Conservation (phyloP, 1,140 invertebrate genomes). For the Hyles euphorbiae region DNA sequence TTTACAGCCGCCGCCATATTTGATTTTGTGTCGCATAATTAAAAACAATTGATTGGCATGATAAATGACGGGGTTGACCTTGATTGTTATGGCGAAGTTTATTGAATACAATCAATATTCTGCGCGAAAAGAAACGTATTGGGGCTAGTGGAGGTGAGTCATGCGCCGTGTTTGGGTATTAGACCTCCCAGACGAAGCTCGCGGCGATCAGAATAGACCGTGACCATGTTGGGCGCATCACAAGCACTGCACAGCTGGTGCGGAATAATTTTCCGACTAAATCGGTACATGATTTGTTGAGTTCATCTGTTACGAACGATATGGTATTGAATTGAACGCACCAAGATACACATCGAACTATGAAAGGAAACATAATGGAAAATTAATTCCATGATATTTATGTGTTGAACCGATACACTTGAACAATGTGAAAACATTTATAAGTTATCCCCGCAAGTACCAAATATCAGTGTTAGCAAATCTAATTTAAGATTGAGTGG, state of each 20-base stretch:
- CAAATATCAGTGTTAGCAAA: too few relatives aligned
- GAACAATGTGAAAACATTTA: too few relatives aligned
- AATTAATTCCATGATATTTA: too few relatives aligned
- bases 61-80: conserved; percentile 12
- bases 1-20: neutral
- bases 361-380: too few relatives aligned
- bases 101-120: conserved; percentile 4
- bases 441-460: too few relatives aligned
- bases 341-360: too few relatives aligned
- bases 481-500: too few relatives aligned
- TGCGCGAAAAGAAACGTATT: conserved; percentile 1
- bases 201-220: conserved; percentile 8
- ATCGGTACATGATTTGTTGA: too few relatives aligned
- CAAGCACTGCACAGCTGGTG: conserved; percentile 4
- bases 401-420: too few relatives aligned
- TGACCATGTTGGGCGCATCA: conserved; percentile 9
- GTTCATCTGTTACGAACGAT: too few relatives aligned
- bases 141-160: conserved; percentile 4
- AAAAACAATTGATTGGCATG: conserved; percentile 20
- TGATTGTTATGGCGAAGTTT: conserved; percentile 5
- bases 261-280: neutral
- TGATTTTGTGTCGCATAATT: conserved; percentile 16
- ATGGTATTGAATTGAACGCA: too few relatives aligned
- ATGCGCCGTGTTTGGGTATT: conserved; percentile 10
- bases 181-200: conserved; percentile 2